These are phyloP conservation scores for Ethmia dodecea DNA, from an alignment of 2,888 invertebrate genomes.

Conservation along the genomic window DNA sequence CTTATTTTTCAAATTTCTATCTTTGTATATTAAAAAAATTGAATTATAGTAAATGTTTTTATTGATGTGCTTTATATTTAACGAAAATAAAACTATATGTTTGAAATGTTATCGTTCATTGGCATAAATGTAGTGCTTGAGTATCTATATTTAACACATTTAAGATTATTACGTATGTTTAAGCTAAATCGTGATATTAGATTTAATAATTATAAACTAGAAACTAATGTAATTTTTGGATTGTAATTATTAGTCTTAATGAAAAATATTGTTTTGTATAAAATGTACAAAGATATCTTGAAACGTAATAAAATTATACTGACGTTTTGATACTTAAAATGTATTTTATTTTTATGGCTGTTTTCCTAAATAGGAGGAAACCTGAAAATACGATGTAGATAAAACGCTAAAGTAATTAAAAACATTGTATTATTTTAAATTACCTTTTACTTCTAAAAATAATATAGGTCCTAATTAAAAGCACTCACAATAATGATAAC, in stretches of 20 bases:
- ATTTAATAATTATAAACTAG: conserved; percentile 72
- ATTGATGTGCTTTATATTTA: conserved; percentile 1
- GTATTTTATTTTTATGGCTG: conserved; percentile 61
- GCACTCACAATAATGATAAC: too few species aligned
- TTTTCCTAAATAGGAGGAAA: too few species aligned
- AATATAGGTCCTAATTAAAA: too few species aligned
- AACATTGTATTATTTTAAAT: too few species aligned
- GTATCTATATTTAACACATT: conserved; percentile 49
- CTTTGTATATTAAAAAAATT: too few species aligned
- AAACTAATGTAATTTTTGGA: conserved; percentile 75
- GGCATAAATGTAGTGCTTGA: conserved; percentile 63
- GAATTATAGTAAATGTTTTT: too few species aligned
- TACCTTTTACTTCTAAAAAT: too few species aligned
- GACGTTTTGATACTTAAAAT: conserved; percentile 73
- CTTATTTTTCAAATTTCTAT: too few species aligned
- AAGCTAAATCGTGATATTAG: conserved; percentile 78
- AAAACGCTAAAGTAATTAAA: too few species aligned
- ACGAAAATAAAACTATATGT: conserved; percentile 10
- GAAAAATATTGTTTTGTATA: conserved; percentile 76
- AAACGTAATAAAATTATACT: conserved; percentile 75
- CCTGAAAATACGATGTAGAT: too few species aligned
- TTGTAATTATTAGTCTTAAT: conserved; percentile 74
- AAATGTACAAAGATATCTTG: conserved; percentile 74
- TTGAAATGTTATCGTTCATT: conserved; percentile 60
- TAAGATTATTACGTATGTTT: conserved; percentile 38